Evolutionary conservation across 1,140 invertebrate genomes (phyloP), one percentile per base, ranked within the genome.

Genomic region (Samia ricini): DNA sequence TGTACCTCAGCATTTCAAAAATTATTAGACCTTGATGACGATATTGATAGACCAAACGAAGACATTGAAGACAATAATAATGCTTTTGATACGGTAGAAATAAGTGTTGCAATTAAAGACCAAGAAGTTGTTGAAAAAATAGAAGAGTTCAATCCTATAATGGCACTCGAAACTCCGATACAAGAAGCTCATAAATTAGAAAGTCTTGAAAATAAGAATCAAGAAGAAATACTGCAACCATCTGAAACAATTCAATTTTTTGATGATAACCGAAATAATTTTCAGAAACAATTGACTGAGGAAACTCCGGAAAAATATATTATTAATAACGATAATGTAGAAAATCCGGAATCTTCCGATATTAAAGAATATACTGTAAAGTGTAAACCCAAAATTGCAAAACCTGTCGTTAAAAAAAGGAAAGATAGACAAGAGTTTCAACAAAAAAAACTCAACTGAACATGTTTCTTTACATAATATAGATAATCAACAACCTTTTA

Each of bases 361-460:
- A 42, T 1, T 15, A 57, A 67, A 42, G 52, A 56, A 19, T 18
- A 58, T 18, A 63, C 15, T 50, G 58, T 58, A 49, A 84, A 81
- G 70, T 56, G 63, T 6, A 85, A 84, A 71, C 73, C 81, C 24
- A 82, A 72, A 78, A 83, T 85, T 29, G 74, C 69, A n/a, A 88
- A 87, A 63, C 77, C 83, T 19, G 83, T 85, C n/a, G 76, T 83
- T 57, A 85, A 81, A 62, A 85, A 82, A 63, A 65, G 59, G 5
- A 81, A 80, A 66, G 68, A 50, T 18, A 81, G 77, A 63, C 54
- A 54, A 59, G 70, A 76, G 4, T 12, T 7, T 48, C 10, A 1
- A 10, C 2, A 15, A 42, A 12, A 42, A n/a, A 42, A 5, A 1
- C 8, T 15, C 12, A 42, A 42, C 15, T 15, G 33, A 42, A 42